Percentiles rank a stretch among this genome's conserved stretches.
Conservation (phyloP, 2,113 vertebrate species). For the Phodopus roborovskii region DNA sequence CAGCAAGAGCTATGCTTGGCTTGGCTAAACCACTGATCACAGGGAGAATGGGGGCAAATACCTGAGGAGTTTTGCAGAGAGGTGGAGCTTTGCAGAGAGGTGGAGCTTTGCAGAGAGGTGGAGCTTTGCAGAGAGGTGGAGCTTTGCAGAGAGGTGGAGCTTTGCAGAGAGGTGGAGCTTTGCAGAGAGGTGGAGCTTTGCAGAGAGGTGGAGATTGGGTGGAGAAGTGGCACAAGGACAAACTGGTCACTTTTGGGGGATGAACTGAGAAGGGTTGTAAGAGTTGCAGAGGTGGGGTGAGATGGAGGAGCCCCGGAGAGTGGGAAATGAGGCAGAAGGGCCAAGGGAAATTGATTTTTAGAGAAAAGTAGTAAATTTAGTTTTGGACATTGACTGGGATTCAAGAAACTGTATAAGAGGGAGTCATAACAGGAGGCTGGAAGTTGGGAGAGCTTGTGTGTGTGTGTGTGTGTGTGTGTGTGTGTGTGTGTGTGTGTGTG, state of each 20-base stretch:
- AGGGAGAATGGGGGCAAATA: neutral
- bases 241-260: neutral
- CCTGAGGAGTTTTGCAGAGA: neutral
- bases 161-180: neutral
- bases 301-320: neutral
- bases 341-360: neutral
- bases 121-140: neutral
- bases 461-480: neutral
- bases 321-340: neutral
- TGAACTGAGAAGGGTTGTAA: neutral
- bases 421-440: neutral
- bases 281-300: neutral
- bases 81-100: neutral
- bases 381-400: neutral
- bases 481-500: neutral
- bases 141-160: neutral
- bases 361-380: neutral
- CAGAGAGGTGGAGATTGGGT: neutral
- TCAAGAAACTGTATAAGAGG: neutral
- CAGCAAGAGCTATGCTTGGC: neutral
- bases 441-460: neutral
- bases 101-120: neutral
- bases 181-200: neutral
- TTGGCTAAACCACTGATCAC: neutral
- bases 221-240: neutral